phyloP scores from a whole-genome alignment of 2,888 invertebrate genomes.

The Eudasyphora cyanicolor region DNA sequence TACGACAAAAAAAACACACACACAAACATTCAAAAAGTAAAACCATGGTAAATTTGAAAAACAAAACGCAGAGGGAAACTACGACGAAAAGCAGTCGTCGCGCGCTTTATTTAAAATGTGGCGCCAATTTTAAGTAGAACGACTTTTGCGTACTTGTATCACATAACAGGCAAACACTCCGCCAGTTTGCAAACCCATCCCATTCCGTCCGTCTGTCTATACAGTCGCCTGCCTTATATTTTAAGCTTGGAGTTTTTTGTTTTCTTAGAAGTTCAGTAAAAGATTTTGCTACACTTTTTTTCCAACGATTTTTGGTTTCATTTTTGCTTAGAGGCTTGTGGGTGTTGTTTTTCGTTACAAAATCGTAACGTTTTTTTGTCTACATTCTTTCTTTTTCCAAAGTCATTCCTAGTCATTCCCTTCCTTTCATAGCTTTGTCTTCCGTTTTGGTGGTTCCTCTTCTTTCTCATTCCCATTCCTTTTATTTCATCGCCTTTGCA shows the following conservation, averaged over 20 bases:
- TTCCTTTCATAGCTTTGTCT: background rate
- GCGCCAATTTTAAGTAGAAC: constrained; percentile 57
- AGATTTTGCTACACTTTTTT: background rate
- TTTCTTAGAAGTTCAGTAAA: background rate
- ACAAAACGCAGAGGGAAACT: background rate
- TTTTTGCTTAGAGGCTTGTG: background rate
- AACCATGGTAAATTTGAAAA: background rate
- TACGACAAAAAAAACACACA: background rate
- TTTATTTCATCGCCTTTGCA: constrained; percentile 5
- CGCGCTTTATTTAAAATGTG: constrained; percentile 56
- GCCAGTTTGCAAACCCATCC: too few relatives aligned
- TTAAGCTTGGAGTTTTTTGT: background rate
- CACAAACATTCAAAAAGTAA: background rate
- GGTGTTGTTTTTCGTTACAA: background rate
- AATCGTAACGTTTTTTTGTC: constrained; percentile 27
- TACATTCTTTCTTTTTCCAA: background rate
- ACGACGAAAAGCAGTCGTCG: constrained; percentile 46
- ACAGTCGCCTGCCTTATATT: too few relatives aligned
- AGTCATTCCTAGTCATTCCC: background rate
- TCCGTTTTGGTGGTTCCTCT: too few relatives aligned
- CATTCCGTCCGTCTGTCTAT: background rate
- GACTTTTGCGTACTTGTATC: background rate
- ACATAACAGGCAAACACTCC: background rate
- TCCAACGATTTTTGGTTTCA: background rate
- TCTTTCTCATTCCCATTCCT: background rate